A percentile compares a stretch with the other conserved stretches of the same genome.
Conservation (phyloP, 2,113 vertebrate species). For the Calyptommatus sinebrachiatus region DNA sequence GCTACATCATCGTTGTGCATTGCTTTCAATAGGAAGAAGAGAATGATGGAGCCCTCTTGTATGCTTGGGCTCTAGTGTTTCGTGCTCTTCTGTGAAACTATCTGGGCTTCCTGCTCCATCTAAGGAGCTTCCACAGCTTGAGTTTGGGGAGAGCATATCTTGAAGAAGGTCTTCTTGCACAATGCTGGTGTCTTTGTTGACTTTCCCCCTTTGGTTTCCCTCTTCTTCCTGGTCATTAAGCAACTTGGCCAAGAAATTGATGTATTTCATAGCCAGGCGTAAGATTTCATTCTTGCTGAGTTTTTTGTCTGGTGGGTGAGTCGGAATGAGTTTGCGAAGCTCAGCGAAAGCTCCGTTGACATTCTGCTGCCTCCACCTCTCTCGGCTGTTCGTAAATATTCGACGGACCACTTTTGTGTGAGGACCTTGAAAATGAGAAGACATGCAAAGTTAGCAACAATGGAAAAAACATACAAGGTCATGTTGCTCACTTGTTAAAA, state of each 20-base stretch:
- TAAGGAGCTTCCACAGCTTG: slow-evolving; percentile 90
- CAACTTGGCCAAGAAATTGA: slow-evolving; percentile 94
- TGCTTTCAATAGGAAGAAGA: slow-evolving; percentile 82
- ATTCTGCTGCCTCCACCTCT: slow-evolving; percentile 95
- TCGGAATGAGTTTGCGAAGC: slow-evolving; percentile 93
- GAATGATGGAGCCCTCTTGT: slow-evolving; percentile 78
- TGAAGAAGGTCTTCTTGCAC: slow-evolving; percentile 88
- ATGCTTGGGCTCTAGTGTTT: slow-evolving; percentile 75
- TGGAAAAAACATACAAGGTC: fast-evolving
- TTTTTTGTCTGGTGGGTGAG: slow-evolving; percentile 92
- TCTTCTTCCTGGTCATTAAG: slow-evolving; percentile 93
- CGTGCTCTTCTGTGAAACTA: slow-evolving; percentile 87
- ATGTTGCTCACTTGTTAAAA: fast-evolving
- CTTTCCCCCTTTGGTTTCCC: slow-evolving; percentile 79
- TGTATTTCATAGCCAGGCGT: slow-evolving; percentile 95
- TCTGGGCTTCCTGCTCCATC: slow-evolving; percentile 91
- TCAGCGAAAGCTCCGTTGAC: slow-evolving; percentile 92
- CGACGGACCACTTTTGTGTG: slow-evolving; percentile 92
- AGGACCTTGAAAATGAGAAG: slow-evolving; percentile 71
- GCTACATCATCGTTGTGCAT: slow-evolving; percentile 82
- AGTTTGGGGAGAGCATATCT: slow-evolving; percentile 89
- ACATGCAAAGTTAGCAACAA: neutral
- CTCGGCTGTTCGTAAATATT: slow-evolving; percentile 94
- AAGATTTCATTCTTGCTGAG: slow-evolving; percentile 96
- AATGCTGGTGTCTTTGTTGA: slow-evolving; percentile 78